A percentile compares a stretch with the other conserved stretches of the same genome.
These are phyloP conservation scores for Papilio demoleus DNA, from an alignment of 2,888 invertebrate genomes.

Conservation along the genomic window DNA sequence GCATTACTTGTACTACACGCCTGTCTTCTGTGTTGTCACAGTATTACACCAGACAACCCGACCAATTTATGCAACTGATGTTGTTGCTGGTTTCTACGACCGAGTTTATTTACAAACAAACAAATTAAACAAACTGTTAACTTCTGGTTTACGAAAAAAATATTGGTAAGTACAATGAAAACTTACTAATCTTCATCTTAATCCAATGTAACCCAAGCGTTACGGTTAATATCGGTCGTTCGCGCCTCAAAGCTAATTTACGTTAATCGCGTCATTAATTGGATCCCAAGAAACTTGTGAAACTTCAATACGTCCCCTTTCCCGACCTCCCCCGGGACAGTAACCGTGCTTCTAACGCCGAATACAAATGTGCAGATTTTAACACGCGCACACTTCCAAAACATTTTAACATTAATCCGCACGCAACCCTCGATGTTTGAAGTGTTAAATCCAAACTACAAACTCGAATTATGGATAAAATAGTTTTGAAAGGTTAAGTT, in stretches of 20 bases:
- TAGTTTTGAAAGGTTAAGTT: background rate
- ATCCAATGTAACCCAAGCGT: slow-evolving; percentile 35
- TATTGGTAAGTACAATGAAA: no score
- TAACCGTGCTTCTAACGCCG: slow-evolving; percentile 51
- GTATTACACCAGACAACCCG: no score
- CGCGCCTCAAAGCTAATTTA: slow-evolving; percentile 74
- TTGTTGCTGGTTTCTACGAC: no score
- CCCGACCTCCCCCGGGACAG: slow-evolving; percentile 55
- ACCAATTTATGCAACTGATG: no score
- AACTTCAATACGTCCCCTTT: slow-evolving; percentile 59
- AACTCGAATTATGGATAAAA: slow-evolving; percentile 27
- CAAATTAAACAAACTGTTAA: no score
- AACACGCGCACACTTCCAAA: slow-evolving; percentile 47
- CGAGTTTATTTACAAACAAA: no score
- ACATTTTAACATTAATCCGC: slow-evolving; percentile 46
- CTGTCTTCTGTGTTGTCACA: no score
- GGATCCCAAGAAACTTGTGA: slow-evolving; percentile 67
- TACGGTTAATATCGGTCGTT: slow-evolving; percentile 58
- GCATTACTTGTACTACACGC: no score
- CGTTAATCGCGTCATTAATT: slow-evolving; percentile 79
- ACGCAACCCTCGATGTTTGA: slow-evolving; percentile 29
- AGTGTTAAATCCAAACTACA: slow-evolving; percentile 33
- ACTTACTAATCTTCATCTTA: slow-evolving; percentile 28
- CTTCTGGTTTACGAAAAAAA: no score
- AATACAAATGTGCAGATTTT: slow-evolving; percentile 69